These are phyloP conservation scores for Odontamblyopus rebecca DNA, from an alignment of 2,797 vertebrate species.

Conservation along the genomic window DNA sequence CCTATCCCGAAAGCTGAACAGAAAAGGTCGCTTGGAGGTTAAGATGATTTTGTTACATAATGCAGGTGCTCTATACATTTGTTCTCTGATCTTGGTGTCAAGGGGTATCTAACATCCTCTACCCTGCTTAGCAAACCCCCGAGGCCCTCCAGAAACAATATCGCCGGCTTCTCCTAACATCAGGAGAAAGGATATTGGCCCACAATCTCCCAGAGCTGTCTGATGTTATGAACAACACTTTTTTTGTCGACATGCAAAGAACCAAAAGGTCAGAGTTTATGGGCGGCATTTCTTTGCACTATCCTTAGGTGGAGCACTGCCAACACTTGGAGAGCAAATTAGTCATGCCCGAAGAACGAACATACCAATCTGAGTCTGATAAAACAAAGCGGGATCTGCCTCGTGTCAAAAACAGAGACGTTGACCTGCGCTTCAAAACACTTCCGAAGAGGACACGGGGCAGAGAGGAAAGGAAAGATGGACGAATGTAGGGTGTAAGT, in stretches of 20 bases:
- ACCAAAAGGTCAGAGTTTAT: slow-evolving; percentile 19
- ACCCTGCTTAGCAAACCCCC: slow-evolving; percentile 30
- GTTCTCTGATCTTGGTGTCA: slow-evolving; percentile 57
- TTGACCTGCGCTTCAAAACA: slow-evolving; percentile 38
- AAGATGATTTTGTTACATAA: slow-evolving; percentile 61
- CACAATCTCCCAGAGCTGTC: slow-evolving; percentile 50
- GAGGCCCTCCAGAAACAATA: slow-evolving; percentile 63
- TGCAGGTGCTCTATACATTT: slow-evolving; percentile 47
- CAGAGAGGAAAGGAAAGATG: slow-evolving; percentile 28
- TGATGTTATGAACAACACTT: slow-evolving; percentile 48
- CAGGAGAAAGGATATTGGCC: slow-evolving; percentile 67
- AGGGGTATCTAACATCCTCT: slow-evolving; percentile 55
- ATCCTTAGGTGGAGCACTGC: slow-evolving; percentile 33
- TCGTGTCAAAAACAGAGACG: slow-evolving; percentile 22
- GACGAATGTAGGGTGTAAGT: slow-evolving; percentile 45
- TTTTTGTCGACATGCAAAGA: slow-evolving; percentile 36
- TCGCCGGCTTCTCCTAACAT: slow-evolving; percentile 52
- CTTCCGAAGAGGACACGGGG: slow-evolving; percentile 34
- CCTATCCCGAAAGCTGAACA: slow-evolving; percentile 56
- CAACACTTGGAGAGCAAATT: slow-evolving; percentile 35
- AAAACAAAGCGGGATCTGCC: slow-evolving; percentile 40
- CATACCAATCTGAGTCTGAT: slow-evolving; percentile 51
- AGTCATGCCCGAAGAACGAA: slow-evolving; percentile 57
- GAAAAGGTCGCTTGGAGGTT: slow-evolving; percentile 56
- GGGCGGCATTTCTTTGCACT: slow-evolving; percentile 34